Percentiles rank a stretch among this genome's conserved stretches.
Evolutionary conservation across 2,797 vertebrate species (phyloP).

Genomic region (Luscinia luscinia): DNA sequence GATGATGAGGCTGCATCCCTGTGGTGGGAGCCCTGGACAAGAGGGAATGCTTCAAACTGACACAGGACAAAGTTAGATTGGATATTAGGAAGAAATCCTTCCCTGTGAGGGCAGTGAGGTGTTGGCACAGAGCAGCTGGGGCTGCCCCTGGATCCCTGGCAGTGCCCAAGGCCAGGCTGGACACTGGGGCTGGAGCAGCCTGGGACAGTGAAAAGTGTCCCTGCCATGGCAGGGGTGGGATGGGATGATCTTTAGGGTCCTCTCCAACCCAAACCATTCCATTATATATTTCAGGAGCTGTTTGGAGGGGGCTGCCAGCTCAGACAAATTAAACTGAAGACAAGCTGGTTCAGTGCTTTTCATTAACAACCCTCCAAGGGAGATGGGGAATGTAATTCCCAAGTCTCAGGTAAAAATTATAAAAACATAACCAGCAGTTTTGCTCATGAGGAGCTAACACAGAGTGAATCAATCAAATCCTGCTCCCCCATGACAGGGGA

Average conservation of each 20-base stretch:
- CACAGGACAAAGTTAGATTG: not conserved
- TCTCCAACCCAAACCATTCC: not conserved
- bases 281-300: not conserved
- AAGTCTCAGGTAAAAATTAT: conserved; percentile 5
- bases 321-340: conserved; percentile 62
- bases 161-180: fast-evolving
- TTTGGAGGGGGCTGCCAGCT: not conserved
- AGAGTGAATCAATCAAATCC: conserved; percentile 59
- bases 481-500: not conserved
- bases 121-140: not conserved
- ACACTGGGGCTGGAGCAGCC: fast-evolving
- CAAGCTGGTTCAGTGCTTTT: conserved; percentile 70
- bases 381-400: conserved; percentile 10
- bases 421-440: not conserved
- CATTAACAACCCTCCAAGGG: conserved; percentile 54
- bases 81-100: not conserved
- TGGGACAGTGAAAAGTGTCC: fast-evolving
- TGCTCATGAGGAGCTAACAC: not conserved
- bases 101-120: not conserved
- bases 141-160: not conserved
- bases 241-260: fast-evolving
- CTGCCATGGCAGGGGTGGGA: not conserved
- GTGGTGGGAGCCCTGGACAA: not conserved
- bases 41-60: not conserved
- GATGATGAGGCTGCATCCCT: not conserved